Conservation (phyloP, 2,888 invertebrate genomes). For the Portevinia maculata region DNA sequence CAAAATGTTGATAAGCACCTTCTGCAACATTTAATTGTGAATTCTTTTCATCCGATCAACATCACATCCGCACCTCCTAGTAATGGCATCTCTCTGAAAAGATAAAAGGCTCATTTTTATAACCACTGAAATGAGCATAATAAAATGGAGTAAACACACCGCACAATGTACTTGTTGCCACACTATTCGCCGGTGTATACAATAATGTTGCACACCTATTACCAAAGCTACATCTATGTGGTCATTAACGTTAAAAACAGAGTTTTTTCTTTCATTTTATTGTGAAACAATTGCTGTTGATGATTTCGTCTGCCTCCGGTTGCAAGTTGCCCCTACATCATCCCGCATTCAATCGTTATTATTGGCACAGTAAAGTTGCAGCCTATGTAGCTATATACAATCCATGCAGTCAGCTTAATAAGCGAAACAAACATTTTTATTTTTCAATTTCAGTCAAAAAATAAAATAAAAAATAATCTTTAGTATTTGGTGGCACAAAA, state of each 20-base stretch:
- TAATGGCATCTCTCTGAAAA: background rate
- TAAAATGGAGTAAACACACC: constrained; percentile 49
- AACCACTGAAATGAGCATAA: constrained; percentile 26
- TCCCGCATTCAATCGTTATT: constrained; percentile 68
- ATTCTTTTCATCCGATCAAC: background rate
- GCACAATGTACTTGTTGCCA: constrained; percentile 71
- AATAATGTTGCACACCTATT: constrained; percentile 59
- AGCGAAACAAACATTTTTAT: constrained; percentile 24
- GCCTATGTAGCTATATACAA: background rate
- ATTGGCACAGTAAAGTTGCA: constrained; percentile 48
- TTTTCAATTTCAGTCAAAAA: constrained; percentile 26
- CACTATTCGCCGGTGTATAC: constrained; percentile 36
- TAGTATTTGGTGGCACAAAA: constrained; percentile 11
- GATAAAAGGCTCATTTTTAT: constrained; percentile 25
- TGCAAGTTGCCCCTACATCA: constrained; percentile 30
- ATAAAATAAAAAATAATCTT: constrained; percentile 27
- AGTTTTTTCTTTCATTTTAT: constrained; percentile 12
- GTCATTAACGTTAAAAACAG: constrained; percentile 45
- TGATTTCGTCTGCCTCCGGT: constrained; percentile 28
- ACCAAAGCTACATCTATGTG: constrained; percentile 34
- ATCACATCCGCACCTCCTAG: background rate
- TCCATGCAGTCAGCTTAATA: constrained; percentile 3
- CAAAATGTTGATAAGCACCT: background rate
- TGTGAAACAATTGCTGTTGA: constrained; percentile 37
- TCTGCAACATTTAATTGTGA: constrained; percentile 12